These are phyloP conservation scores for Triplophysa dalaica DNA, from an alignment of 2,113 vertebrate genomes.

Conservation along the genomic window DNA sequence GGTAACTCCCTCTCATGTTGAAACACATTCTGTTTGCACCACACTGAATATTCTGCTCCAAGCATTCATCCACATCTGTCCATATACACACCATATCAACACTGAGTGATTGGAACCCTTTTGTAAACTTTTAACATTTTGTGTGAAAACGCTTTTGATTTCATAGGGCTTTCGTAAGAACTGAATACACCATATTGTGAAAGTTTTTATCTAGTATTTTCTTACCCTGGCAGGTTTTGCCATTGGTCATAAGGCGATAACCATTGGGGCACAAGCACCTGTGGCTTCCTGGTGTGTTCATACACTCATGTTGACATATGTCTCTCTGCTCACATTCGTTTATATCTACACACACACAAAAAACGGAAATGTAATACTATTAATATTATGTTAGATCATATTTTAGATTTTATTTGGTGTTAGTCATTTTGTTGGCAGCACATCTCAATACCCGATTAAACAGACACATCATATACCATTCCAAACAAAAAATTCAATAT, in stretches of 20 bases:
- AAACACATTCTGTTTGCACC: slow-evolving; percentile 92
- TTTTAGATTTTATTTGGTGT: background rate
- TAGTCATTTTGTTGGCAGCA: no score
- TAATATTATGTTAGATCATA: no score
- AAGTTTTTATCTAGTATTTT: background rate
- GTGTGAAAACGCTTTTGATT: no score
- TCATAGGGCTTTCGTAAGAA: background rate
- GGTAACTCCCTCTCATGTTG: slow-evolving; percentile 93
- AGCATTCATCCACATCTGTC: slow-evolving; percentile 90
- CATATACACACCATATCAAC: slow-evolving; percentile 24
- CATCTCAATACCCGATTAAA: no score
- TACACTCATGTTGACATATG: slow-evolving; percentile 91
- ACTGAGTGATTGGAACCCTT: background rate
- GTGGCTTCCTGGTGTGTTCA: slow-evolving; percentile 89
- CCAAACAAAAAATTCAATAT: no score
- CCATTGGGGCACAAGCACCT: slow-evolving; percentile 87
- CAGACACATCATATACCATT: no score
- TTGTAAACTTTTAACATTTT: no score
- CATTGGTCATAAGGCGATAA: slow-evolving; percentile 87
- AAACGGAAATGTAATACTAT: background rate
- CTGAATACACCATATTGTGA: background rate
- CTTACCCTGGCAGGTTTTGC: slow-evolving; percentile 94
- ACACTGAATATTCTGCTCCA: slow-evolving; percentile 87
- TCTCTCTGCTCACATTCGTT: slow-evolving; percentile 92
- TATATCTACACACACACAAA: slow-evolving; percentile 78